Evolutionary conservation across 2,888 invertebrate species (phyloP).

Genomic region (Stenichneumon culpator): DNA sequence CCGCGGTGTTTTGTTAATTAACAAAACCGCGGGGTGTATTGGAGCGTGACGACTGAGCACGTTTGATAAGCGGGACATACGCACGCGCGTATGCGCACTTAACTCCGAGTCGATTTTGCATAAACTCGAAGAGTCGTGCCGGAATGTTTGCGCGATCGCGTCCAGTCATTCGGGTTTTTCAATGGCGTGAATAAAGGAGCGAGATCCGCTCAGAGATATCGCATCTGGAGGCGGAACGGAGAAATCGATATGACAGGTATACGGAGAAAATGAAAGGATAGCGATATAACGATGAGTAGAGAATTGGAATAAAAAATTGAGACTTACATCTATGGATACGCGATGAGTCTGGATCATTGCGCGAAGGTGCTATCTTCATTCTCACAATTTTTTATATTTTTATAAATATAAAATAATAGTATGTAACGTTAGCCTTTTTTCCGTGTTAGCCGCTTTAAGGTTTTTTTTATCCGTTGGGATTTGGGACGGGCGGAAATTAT

Average conservation of each 20-base stretch:
- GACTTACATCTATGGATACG: background rate
- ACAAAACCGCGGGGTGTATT: slow-evolving; percentile 73
- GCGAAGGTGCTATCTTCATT: background rate
- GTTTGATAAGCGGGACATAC: slow-evolving; percentile 37
- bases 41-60: slow-evolving; percentile 74
- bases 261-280: slow-evolving; percentile 27
- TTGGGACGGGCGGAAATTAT: too few species aligned
- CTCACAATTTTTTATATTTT: background rate
- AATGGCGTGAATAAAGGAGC: background rate
- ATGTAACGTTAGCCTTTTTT: too few species aligned
- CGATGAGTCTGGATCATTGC: background rate
- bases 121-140: background rate
- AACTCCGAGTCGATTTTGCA: background rate
- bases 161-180: slow-evolving; percentile 2
- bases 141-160: slow-evolving; percentile 5
- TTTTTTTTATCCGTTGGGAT: too few species aligned
- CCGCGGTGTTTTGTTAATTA: slow-evolving; percentile 74
- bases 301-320: background rate
- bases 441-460: too few species aligned
- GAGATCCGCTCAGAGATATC: background rate
- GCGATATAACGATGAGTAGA: background rate
- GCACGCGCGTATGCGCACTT: background rate
- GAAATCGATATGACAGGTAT: slow-evolving; percentile 15
- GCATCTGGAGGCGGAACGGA: background rate
- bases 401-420: too few species aligned